A percentile compares a stretch with the other conserved stretches of the same genome.
Conservation (phyloP, 2,797 vertebrate genomes). For the Hipposideros larvatus region DNA sequence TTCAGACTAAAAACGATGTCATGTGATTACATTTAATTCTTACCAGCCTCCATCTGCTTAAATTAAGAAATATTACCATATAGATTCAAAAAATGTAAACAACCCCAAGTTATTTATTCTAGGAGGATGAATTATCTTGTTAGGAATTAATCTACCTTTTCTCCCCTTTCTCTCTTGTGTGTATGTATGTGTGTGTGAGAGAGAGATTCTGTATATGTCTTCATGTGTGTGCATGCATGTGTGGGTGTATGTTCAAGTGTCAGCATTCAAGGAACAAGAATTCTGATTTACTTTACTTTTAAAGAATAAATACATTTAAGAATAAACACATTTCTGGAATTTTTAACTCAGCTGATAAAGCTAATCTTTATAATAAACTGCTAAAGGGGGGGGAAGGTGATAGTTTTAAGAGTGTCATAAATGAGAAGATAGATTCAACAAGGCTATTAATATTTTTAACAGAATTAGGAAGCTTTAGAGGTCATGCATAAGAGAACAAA, state of each 20-base stretch:
- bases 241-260: not conserved
- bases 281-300: not conserved
- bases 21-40: not conserved
- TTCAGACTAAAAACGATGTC: not conserved
- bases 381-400: not conserved
- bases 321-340: not conserved
- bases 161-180: slow-evolving; percentile 33
- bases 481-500: too few relatives aligned
- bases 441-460: too few relatives aligned
- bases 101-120: not conserved
- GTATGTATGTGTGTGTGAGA: not conserved
- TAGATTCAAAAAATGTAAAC: not conserved
- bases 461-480: too few relatives aligned
- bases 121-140: slow-evolving; percentile 4
- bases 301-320: too few relatives aligned
- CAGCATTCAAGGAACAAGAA: slow-evolving; percentile 10
- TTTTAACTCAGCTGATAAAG: not conserved
- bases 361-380: slow-evolving; percentile 53
- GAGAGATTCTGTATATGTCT: too few relatives aligned
- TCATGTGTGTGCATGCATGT: not conserved
- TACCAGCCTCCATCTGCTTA: not conserved
- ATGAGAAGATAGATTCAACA: not conserved
- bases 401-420: slow-evolving; percentile 30
- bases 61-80: slow-evolving; percentile 18
- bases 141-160: not conserved